Percentiles rank a stretch among this genome's conserved stretches.
These are phyloP conservation scores for Trachythela sp. DNA, from an alignment of 64 coral and sea anemone genomes.

Conservation along the genomic window DNA sequence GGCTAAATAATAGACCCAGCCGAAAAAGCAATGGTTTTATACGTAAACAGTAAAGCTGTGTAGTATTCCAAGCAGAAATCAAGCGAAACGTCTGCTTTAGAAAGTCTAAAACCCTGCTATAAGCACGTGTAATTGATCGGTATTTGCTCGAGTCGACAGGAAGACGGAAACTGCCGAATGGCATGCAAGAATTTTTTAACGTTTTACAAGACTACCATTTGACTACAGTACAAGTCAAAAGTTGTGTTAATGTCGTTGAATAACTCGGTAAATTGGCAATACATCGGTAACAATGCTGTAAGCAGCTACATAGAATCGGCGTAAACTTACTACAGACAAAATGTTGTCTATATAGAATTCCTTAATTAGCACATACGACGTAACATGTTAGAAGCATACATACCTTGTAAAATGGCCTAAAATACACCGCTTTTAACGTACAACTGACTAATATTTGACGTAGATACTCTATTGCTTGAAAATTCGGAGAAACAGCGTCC, in stretches of 20 bases:
- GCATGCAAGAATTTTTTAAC: neutral
- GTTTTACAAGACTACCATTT: neutral
- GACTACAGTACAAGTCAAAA: neutral
- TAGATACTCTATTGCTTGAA: neutral
- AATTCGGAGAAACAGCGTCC: neutral
- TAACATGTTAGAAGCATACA: neutral
- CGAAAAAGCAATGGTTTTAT: too few relatives aligned
- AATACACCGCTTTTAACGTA: neutral
- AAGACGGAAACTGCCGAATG: neutral
- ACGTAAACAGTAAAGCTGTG: too few relatives aligned
- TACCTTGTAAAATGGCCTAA: neutral
- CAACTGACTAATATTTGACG: neutral
- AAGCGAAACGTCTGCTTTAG: neutral
- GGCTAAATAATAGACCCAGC: neutral
- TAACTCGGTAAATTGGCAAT: neutral
- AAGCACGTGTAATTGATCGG: neutral
- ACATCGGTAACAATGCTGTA: too few relatives aligned
- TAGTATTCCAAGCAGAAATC: neutral
- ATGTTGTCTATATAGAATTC: neutral
- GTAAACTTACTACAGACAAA: neutral
- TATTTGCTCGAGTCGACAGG: neutral
- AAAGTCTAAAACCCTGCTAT: neutral
- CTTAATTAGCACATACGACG: constrained; percentile 2
- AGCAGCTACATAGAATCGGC: too few relatives aligned
- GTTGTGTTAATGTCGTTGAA: neutral